Conservation (phyloP, 2,113 vertebrate genomes). For the Pimephales promelas region DNA sequence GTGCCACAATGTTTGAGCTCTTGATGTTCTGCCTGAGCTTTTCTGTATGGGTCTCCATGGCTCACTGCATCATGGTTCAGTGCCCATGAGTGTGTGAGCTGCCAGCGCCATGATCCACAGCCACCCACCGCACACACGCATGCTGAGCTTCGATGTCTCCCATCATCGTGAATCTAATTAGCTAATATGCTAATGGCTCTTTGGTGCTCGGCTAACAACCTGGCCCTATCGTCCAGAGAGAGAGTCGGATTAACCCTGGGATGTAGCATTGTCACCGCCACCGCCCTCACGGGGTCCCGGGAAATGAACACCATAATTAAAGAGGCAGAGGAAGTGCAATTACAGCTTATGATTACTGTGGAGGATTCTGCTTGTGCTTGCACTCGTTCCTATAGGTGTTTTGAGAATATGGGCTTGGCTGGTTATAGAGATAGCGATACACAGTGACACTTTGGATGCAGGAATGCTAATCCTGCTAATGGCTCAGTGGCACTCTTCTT, state of each 20-base stretch:
- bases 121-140: background rate
- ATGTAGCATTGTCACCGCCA: conserved; percentile 48
- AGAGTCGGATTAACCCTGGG: conserved; percentile 66
- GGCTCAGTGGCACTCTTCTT: conserved; percentile 22
- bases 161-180: conserved; percentile 64
- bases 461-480: conserved; percentile 53
- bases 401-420: background rate
- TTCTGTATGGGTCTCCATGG: conserved; percentile 27
- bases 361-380: conserved; percentile 11
- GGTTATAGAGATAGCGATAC: conserved; percentile 26
- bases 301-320: conserved; percentile 72
- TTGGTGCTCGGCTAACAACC: conserved; percentile 55
- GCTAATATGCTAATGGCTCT: conserved; percentile 67
- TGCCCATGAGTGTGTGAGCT: conserved; percentile 50
- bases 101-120: conserved; percentile 25
- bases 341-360: conserved; percentile 52
- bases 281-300: conserved; percentile 44
- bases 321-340: conserved; percentile 65
- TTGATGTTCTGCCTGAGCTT: background rate
- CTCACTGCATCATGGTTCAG: conserved; percentile 15
- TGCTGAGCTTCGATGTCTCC: conserved; percentile 12
- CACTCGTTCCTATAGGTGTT: background rate
- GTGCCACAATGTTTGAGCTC: background rate
- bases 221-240: conserved; percentile 60
- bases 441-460: conserved; percentile 7